Evolutionary conservation across 2,113 vertebrate genomes (phyloP), one percentile per base, ranked within the genome.

Genomic region (Glaucidium brasilianum): DNA sequence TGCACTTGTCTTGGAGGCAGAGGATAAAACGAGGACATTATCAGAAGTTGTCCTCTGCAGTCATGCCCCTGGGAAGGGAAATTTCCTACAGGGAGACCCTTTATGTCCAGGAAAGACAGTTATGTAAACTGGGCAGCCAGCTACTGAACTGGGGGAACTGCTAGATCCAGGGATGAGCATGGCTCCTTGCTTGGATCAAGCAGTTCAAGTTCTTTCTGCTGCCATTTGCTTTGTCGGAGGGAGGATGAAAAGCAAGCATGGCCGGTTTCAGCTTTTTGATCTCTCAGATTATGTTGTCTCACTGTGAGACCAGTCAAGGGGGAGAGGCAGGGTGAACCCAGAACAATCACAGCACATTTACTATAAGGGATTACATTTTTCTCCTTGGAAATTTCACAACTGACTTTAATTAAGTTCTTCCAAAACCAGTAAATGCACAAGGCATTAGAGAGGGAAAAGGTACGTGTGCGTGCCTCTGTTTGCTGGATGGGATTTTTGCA

Each of bases 391-490:
- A 94, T 91, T 73, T 94, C 47, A 92, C 92, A 37, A 62, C 30
- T 58, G 37, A 77, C 90, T 96, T 97, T 96, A 97, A 96, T 96
- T 95, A 96, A 92, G 94, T 97, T 89, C 73, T 91, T 86, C 87
- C 85, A 88, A 94, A 60, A 77, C n/a, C 84, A 69, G 69, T 62
- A 74, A 85, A 63, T 1, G 11, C 77, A 67, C 12, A 21, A 21
- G 41, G 55, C 77, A 79, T 78, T 88, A 43, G 63, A 82, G 49
- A 91, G 56, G 37, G 47, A 29, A 41, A 22, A 52, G 20, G 49
- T 43, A 30, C 1, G 3, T 87, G 58, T 7, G 58, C 0, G 0
- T 0, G 1, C 4, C 5, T 41, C 29, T 62, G 63, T 58, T 66
- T 69, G 47, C 50, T 1, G 12, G 66, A 23, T 35, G 43, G 15